Conservation (phyloP, 2,113 vertebrate genomes). For the Siphamia tubifer region DNA sequence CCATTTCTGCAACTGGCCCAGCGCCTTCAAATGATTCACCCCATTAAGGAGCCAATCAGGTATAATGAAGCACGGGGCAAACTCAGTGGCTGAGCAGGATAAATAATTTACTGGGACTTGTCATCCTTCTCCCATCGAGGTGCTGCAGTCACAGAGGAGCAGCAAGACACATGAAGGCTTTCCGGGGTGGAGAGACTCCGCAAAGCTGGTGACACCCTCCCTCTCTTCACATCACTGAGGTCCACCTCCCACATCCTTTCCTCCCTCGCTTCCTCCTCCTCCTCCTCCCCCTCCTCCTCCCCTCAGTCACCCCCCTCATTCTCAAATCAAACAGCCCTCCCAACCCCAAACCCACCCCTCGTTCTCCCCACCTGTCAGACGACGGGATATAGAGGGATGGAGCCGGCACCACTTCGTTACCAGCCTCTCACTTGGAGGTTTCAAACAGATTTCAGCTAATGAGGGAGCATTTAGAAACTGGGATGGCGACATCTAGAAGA, state of each 20-base stretch:
- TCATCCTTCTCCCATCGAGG: conserved; percentile 64
- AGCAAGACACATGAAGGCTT: conserved; percentile 73
- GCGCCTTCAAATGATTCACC: conserved; percentile 59
- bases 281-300: not conserved
- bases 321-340: conserved; percentile 62
- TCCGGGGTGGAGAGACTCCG: conserved; percentile 50
- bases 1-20: conserved; percentile 21
- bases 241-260: conserved; percentile 62
- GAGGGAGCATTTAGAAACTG: conserved; percentile 91
- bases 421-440: conserved; percentile 78
- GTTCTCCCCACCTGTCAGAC: conserved; percentile 73
- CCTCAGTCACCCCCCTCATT: conserved; percentile 45
- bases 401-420: conserved; percentile 72
- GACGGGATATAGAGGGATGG: conserved; percentile 63
- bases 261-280: conserved; percentile 19
- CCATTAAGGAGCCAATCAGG: conserved; percentile 76
- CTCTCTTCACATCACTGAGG: conserved; percentile 35
- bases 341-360: conserved; percentile 31
- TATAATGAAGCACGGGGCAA: conserved; percentile 72
- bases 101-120: conserved; percentile 80
- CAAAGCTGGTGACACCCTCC: conserved; percentile 64
- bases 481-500: conserved; percentile 84
- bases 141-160: conserved; percentile 43
- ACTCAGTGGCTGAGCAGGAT: conserved; percentile 61
- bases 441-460: conserved; percentile 98